These are phyloP conservation scores for Microcebus jonahi DNA, from an alignment of 2,113 vertebrate species.

Conservation along the genomic window DNA sequence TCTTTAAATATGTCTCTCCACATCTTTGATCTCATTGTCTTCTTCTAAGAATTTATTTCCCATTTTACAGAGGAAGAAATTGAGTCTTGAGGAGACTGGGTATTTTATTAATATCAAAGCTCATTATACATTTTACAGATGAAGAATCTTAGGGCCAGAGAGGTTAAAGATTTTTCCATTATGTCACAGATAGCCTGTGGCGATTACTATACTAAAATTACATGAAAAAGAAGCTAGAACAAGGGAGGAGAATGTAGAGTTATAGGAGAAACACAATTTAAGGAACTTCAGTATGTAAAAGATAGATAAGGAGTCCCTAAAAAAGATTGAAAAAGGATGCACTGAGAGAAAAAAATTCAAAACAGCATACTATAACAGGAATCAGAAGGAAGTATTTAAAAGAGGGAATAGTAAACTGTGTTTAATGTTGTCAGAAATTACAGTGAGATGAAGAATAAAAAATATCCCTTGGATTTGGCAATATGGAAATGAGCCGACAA, in stretches of 20 bases:
- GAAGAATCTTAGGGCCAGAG: neutral
- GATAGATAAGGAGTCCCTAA: neutral
- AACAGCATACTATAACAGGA: neutral
- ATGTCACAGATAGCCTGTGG: neutral
- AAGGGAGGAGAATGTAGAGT: neutral
- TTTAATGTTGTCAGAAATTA: neutral
- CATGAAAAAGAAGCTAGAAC: neutral
- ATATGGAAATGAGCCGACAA: neutral
- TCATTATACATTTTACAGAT: neutral
- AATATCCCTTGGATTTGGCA: neutral
- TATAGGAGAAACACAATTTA: neutral
- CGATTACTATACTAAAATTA: neutral
- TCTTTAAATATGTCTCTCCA: neutral
- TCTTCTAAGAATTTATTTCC: neutral
- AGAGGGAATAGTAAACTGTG: neutral
- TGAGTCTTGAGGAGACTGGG: neutral
- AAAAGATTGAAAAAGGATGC: neutral
- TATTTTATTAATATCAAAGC: neutral
- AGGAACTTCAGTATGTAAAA: neutral
- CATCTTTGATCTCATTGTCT: neutral
- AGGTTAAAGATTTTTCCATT: neutral
- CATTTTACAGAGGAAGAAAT: neutral
- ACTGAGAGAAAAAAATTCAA: neutral
- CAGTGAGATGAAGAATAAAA: neutral
- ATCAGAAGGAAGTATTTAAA: neutral